These are phyloP conservation scores for Bursaphelenchus okinawaensis DNA, from an alignment of 2,888 invertebrate genomes.

Conservation along the genomic window DNA sequence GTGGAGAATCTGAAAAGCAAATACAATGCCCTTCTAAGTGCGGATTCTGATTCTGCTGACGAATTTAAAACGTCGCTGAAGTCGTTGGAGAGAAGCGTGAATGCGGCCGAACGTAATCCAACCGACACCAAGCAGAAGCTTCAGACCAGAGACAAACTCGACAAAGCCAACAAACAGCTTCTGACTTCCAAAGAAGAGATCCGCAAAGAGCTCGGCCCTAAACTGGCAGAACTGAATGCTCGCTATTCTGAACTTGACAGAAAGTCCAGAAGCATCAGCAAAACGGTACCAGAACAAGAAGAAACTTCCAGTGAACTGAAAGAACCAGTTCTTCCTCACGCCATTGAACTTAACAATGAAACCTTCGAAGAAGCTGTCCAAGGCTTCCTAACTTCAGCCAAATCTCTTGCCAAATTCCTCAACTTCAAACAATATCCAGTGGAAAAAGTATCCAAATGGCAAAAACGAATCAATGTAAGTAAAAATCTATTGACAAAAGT, in stretches of 20 bases:
- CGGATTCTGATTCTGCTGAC: not conserved
- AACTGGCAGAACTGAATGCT: conserved; percentile 10
- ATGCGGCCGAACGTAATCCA: not conserved
- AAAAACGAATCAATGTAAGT: conserved; percentile 29
- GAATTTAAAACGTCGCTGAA: not conserved
- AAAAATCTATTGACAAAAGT: not conserved
- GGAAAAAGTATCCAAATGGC: conserved; percentile 27
- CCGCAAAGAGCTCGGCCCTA: conserved; percentile 12
- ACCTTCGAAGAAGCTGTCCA: not conserved
- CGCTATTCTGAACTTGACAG: not conserved
- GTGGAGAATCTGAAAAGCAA: not conserved
- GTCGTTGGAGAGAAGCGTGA: conserved; percentile 1
- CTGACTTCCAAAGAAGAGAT: conserved; percentile 3
- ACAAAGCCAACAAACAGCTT: not conserved
- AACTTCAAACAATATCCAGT: conserved; percentile 40
- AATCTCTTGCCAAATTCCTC: conserved; percentile 18
- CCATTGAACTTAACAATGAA: not conserved
- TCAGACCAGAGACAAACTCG: not conserved
- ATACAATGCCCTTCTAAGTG: not conserved
- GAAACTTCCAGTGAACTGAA: not conserved
- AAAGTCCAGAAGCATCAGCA: not conserved
- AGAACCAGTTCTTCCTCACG: not conserved
- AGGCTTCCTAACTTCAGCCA: not conserved
- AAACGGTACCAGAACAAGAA: not conserved
- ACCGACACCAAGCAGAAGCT: not conserved